A percentile compares a stretch with the other conserved stretches of the same genome.
phyloP scores from a whole-genome alignment of 2,113 vertebrate genomes.

The Falcunculus frontatus region DNA sequence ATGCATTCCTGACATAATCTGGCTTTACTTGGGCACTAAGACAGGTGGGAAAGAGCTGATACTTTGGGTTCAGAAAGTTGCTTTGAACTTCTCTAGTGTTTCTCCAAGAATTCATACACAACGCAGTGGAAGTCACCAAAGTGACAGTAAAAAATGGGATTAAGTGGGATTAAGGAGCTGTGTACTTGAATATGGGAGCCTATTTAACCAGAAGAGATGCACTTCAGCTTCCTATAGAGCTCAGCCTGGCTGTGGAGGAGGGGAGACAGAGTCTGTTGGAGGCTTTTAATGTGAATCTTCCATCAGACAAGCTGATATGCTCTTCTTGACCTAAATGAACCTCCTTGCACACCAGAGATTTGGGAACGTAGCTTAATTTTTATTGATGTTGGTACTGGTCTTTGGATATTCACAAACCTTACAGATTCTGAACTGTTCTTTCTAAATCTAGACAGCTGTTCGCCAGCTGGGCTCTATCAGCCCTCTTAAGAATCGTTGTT shows the following conservation, averaged over 20 bases:
- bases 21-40: not conserved
- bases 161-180: not conserved
- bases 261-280: not conserved
- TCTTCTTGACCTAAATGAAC: not conserved
- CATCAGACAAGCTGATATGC: not conserved
- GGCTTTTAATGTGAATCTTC: not conserved
- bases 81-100: not conserved
- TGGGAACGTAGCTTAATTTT: not conserved
- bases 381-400: not conserved
- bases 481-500: not conserved
- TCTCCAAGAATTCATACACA: not conserved
- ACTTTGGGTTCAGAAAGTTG: not conserved
- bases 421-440: not conserved
- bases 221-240: not conserved
- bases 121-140: not conserved
- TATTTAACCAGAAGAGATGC: not conserved
- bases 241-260: not conserved
- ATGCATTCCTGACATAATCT: rapidly evolving
- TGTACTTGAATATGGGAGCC: not conserved
- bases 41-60: not conserved
- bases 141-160: not conserved
- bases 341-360: not conserved
- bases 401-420: not conserved
- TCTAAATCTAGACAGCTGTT: not conserved
- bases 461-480: not conserved